Conservation (phyloP, 2,888 invertebrate species). For the Elysia crispata region DNA sequence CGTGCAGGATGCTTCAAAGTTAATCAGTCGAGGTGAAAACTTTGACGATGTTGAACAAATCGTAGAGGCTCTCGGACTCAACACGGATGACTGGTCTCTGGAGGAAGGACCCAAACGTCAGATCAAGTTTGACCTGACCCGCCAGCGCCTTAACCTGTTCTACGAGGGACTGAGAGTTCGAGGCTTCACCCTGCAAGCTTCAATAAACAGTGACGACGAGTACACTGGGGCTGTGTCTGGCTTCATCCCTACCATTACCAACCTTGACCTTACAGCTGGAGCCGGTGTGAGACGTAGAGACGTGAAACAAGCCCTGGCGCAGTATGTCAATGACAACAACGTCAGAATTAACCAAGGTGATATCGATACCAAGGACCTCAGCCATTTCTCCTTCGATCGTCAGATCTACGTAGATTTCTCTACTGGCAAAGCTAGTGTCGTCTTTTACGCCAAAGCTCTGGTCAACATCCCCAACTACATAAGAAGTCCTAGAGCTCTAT, state of each 20-base stretch:
- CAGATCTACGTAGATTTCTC: background rate
- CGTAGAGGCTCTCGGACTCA: background rate
- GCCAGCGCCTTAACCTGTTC: background rate
- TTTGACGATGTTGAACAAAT: background rate
- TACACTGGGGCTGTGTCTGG: slow-evolving; percentile 33
- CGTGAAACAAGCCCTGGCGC: background rate
- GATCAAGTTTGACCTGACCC: background rate
- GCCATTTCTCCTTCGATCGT: background rate
- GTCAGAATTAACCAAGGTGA: background rate
- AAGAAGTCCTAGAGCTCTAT: background rate
- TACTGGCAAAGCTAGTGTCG: background rate
- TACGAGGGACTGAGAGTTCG: slow-evolving; percentile 17
- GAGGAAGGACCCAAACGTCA: background rate
- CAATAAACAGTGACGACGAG: background rate
- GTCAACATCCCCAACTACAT: background rate
- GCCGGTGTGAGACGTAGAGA: slow-evolving; percentile 5
- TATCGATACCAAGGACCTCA: background rate
- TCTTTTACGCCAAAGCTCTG: background rate
- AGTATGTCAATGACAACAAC: background rate
- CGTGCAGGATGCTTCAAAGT: background rate
- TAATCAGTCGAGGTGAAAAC: background rate
- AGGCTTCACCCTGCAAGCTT: slow-evolving; percentile 12
- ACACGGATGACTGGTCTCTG: background rate
- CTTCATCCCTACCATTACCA: background rate
- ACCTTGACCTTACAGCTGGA: background rate